These are phyloP conservation scores for Drosophila orena DNA, from an alignment of 1,140 invertebrate species.

Conservation along the genomic window DNA sequence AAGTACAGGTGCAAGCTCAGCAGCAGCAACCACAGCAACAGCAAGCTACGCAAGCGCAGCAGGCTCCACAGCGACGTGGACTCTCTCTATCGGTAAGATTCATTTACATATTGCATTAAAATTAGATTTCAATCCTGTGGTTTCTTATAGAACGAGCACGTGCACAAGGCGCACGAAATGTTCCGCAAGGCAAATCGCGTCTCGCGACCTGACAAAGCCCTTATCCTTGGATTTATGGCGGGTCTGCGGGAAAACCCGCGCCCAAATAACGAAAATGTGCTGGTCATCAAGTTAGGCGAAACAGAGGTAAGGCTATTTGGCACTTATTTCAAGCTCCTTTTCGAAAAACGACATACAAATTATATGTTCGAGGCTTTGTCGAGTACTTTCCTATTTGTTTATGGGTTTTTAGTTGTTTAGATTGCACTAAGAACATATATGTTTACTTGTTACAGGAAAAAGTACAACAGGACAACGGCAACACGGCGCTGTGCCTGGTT, in stretches of 20 bases:
- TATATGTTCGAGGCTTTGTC: no score
- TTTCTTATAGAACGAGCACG: slow-evolving; percentile 92
- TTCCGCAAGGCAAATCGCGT: slow-evolving; percentile 98
- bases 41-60: slow-evolving; percentile 85
- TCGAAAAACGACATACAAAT: no score
- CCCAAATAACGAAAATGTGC: slow-evolving; percentile 82
- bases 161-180: slow-evolving; percentile 98
- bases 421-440: no score
- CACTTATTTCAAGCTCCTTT: background rate
- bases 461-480: slow-evolving; percentile 88
- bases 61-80: slow-evolving; percentile 88
- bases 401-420: no score
- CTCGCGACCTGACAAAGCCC: slow-evolving; percentile 97
- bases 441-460: slow-evolving; percentile 85
- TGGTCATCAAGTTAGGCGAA: slow-evolving; percentile 84
- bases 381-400: no score
- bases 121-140: background rate
- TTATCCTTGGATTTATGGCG: slow-evolving; percentile 99
- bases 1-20: slow-evolving; percentile 73
- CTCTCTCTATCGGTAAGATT: slow-evolving; percentile 91
- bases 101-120: no score
- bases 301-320: slow-evolving; percentile 63
- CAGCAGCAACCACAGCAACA: slow-evolving; percentile 60
- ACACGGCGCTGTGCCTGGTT: slow-evolving; percentile 88
- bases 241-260: slow-evolving; percentile 87